phyloP scores from a whole-genome alignment of 2,113 vertebrate genomes.

The Erpornis zantholeuca region DNA sequence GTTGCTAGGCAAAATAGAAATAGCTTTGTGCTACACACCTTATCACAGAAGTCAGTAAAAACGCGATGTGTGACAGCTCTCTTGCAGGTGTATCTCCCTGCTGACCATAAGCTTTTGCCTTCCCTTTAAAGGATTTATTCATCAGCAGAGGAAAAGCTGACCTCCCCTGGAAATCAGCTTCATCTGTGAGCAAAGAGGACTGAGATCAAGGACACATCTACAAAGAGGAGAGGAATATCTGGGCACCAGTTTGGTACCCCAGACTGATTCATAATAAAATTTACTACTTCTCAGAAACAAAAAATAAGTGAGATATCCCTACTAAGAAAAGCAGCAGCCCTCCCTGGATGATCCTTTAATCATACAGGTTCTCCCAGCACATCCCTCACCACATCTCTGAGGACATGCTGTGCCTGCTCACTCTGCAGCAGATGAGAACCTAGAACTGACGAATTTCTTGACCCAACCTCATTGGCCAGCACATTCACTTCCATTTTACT shows the following conservation, averaged over 20 bases:
- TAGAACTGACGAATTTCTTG: not conserved
- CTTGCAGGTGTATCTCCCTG: fast-evolving
- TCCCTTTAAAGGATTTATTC: not conserved
- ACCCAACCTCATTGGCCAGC: not conserved
- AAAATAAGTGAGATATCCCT: not conserved
- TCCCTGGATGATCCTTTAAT: not conserved
- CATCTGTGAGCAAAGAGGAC: not conserved
- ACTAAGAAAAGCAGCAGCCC: not conserved
- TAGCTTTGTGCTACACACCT: not conserved
- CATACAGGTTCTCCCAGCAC: not conserved
- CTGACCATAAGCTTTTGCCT: not conserved
- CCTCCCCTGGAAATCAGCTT: not conserved
- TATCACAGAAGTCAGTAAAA: not conserved
- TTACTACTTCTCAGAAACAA: not conserved
- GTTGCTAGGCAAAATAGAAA: not conserved
- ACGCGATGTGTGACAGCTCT: fast-evolving
- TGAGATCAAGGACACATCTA: not conserved
- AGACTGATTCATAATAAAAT: not conserved
- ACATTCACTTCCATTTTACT: not conserved
- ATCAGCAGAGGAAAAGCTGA: not conserved
- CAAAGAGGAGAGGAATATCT: not conserved
- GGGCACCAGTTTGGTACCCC: not conserved
- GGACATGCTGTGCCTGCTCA: fast-evolving
- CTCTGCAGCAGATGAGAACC: not conserved
- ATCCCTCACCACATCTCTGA: not conserved